phyloP scores from a whole-genome alignment of 2,797 vertebrate genomes.

The Setipinna tenuifilis region DNA sequence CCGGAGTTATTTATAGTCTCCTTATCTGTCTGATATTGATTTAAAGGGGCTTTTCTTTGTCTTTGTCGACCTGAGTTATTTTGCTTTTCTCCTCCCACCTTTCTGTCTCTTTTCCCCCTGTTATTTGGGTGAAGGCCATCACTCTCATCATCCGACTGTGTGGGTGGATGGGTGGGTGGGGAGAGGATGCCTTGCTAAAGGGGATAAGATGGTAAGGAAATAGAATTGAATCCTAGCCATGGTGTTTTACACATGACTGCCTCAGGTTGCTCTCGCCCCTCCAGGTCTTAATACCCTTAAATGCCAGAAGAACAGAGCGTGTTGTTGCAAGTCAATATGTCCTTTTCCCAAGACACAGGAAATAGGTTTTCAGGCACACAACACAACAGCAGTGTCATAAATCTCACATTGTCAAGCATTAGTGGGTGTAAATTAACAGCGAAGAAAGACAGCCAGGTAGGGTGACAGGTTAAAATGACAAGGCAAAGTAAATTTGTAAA shows the following conservation, averaged over 20 bases:
- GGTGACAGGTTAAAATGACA: too few relatives aligned
- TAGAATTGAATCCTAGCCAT: background rate
- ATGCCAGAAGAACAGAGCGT: background rate
- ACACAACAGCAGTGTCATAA: slow-evolving; percentile 18
- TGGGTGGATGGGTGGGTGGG: background rate
- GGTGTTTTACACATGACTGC: background rate
- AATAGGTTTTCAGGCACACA: background rate
- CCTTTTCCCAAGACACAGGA: background rate
- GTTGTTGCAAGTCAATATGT: background rate
- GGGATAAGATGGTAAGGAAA: background rate
- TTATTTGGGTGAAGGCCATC: background rate
- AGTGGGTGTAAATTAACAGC: background rate
- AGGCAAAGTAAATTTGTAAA: too few relatives aligned
- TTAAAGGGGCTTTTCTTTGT: slow-evolving; percentile 19
- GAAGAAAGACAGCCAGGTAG: background rate
- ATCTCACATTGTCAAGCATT: background rate
- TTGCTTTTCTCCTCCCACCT: background rate
- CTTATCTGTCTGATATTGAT: slow-evolving; percentile 33
- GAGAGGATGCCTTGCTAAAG: background rate
- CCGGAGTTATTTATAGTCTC: slow-evolving; percentile 7
- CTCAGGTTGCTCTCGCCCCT: background rate
- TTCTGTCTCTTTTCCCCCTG: background rate
- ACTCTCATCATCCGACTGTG: background rate
- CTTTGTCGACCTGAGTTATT: background rate
- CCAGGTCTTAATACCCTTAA: slow-evolving; percentile 14